Evolutionary conservation across 2,113 vertebrate species (phyloP).

Genomic region (Pantherophis guttatus): DNA sequence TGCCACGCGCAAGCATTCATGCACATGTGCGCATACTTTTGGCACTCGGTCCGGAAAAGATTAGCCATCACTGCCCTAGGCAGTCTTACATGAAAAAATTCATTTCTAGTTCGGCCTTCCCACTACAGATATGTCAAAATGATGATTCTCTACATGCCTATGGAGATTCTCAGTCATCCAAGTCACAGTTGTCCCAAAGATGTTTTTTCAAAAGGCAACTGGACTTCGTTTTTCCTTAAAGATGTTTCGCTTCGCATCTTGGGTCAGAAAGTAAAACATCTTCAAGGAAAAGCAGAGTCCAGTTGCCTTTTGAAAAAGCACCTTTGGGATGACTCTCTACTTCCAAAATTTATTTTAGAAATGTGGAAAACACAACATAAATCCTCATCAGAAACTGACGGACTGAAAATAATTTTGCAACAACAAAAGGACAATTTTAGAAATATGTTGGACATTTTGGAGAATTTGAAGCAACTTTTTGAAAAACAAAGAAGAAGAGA

Average conservation of each 20-base stretch:
- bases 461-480: not conserved
- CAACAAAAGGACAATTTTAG: not conserved
- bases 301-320: not conserved
- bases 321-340: not conserved
- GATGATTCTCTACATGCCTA: not conserved
- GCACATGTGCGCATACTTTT: too few relatives aligned
- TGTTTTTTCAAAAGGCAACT: not conserved
- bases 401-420: not conserved
- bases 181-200: not conserved
- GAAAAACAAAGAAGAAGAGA: not conserved
- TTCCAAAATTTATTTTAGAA: not conserved
- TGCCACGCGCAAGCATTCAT: too few relatives aligned
- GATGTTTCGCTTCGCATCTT: not conserved
- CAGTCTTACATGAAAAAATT: too few relatives aligned
- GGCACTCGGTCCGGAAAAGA: too few relatives aligned
- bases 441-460: not conserved
- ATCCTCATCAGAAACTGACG: not conserved
- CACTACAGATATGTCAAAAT: not conserved
- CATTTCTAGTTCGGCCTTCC: not conserved
- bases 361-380: not conserved
- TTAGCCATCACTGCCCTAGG: too few relatives aligned
- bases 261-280: not conserved
- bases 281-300: not conserved
- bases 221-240: not conserved
- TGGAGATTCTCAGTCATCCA: not conserved